phyloP scores from a whole-genome alignment of 2,888 invertebrate species.

The Vanessa cardui region DNA sequence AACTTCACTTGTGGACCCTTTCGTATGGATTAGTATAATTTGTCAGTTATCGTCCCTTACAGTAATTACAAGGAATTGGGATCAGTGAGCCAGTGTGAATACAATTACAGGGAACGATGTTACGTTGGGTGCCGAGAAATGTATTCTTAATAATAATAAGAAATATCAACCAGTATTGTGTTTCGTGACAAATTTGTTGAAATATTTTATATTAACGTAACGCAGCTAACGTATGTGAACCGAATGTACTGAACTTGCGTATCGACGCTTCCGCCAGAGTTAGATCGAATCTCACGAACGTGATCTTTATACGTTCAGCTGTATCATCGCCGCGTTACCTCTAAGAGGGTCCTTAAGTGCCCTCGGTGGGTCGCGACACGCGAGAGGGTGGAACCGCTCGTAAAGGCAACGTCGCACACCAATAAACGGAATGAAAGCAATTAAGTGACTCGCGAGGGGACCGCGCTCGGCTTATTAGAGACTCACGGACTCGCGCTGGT shows the following conservation, averaged over 20 bases:
- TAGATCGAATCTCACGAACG: not conserved
- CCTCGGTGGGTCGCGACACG: not conserved
- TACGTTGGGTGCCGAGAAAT: no score
- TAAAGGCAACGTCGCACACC: constrained; percentile 21
- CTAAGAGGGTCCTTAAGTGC: constrained; percentile 8
- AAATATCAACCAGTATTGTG: no score
- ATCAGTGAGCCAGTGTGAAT: no score
- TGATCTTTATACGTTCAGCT: constrained; percentile 7
- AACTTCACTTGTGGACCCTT: no score
- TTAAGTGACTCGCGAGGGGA: constrained; percentile 18
- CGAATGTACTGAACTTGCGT: not conserved
- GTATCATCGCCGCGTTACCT: not conserved
- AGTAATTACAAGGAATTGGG: no score
- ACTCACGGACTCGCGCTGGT: not conserved
- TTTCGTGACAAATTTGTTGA: no score
- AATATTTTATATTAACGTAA: no score
- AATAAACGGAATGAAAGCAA: constrained; percentile 30
- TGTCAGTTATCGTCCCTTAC: no score
- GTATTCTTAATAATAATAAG: no score
- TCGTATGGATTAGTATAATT: no score
- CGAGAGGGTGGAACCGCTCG: constrained; percentile 3
- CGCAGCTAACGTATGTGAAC: no score
- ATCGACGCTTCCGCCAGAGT: not conserved
- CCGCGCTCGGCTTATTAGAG: not conserved
- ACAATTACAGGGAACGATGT: no score